A percentile compares a stretch with the other conserved stretches of the same genome.
Evolutionary conservation across 2,113 vertebrate genomes (phyloP).

Genomic region (Mustela nigripes): DNA sequence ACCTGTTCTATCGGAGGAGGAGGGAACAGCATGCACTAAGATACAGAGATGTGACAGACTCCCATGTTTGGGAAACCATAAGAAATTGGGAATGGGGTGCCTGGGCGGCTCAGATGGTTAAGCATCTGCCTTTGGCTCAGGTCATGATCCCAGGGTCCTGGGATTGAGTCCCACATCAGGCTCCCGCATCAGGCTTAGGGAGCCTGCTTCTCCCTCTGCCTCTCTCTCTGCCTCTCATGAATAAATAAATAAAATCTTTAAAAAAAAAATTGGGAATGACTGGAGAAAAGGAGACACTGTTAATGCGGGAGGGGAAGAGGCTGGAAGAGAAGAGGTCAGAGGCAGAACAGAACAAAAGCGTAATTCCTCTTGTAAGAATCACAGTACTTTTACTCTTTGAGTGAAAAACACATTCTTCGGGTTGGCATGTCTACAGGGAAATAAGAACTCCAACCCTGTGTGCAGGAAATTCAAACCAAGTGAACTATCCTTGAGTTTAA

Average conservation of each 20-base stretch:
- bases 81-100: not conserved
- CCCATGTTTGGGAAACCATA: not conserved
- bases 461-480: conserved; percentile 50
- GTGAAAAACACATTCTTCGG: not conserved
- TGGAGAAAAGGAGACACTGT: not conserved
- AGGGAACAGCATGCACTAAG: not conserved
- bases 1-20: not conserved
- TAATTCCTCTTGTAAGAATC: not conserved
- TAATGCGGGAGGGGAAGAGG: not conserved
- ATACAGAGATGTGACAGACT: not conserved
- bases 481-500: conserved; percentile 5
- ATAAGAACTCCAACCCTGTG: not conserved
- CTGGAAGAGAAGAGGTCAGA: not conserved
- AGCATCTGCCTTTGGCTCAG: too few species aligned
- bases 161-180: too few species aligned
- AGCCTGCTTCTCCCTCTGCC: too few species aligned
- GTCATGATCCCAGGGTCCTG: too few species aligned
- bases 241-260: too few species aligned
- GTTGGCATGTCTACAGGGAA: not conserved
- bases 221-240: too few species aligned
- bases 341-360: not conserved
- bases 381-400: not conserved
- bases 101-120: too few species aligned
- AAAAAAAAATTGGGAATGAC: not conserved
- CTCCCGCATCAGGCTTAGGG: too few species aligned